Evolutionary conservation across 1,140 invertebrate genomes (phyloP), one percentile per base, ranked within the genome.

Genomic region (Battus philenor): DNA sequence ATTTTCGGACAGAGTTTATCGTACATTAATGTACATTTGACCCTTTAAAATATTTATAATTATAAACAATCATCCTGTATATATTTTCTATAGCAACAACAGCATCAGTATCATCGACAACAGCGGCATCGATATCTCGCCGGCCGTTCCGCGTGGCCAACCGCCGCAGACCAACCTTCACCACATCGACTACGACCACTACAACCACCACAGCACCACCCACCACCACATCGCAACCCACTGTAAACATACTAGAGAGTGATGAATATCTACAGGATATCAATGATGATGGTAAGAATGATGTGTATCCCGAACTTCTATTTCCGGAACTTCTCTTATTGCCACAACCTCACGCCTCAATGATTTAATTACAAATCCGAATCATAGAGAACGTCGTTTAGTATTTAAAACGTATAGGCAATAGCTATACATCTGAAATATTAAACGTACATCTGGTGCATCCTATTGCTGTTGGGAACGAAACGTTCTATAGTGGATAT

Each of bases 211-310:
- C 59, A 4, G 41, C 57, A 1, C 50, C 54, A 10, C 38, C 71
- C 0, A 64, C 68, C 6, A n/a, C n/a, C n/a, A n/a, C n/a, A n/a
- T n/a, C n/a, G 65, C 45, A 50, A 16, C 30, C 58, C 9, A 59
- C 63, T 2, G 56, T 57, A 0, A 33, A 34, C 8, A 32, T 59
- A 0, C 20, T 68, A 4, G 71, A 64, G 2, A 75, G 72, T 29
- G 75, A 79, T 8, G 79, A 83, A 34, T 62, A 50, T 0, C 45
- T 83, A 13, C 79, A 81, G 24, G 75, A 81, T 41, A 67, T 83
- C 39, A 71, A 67, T 7, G 79, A 81, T 32, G 68, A 49, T 13
- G 77, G 79, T 81, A 57, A 41, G 24, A 9, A 41, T 15, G 1
- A 20, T n/a, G n/a, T n/a, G n/a, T n/a, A n/a, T n/a, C n/a, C n/a